A percentile compares a stretch with the other conserved stretches of the same genome.
Conservation (phyloP, 2,113 vertebrate genomes). For the Chionis minor region DNA sequence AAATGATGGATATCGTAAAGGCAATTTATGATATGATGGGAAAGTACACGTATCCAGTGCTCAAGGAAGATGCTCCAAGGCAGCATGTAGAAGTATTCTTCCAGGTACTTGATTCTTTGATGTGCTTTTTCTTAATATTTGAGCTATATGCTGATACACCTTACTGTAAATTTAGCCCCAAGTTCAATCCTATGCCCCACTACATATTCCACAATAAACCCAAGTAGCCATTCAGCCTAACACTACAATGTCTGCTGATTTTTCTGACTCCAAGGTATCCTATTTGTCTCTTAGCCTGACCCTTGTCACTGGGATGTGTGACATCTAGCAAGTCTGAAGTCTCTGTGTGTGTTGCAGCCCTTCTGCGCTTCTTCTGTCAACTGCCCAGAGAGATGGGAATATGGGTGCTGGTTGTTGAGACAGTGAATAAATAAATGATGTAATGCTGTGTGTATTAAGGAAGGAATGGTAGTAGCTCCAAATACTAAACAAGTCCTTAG, state of each 20-base stretch:
- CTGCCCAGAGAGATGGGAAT: neutral
- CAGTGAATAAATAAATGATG: neutral
- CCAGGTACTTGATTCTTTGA: constrained; percentile 76
- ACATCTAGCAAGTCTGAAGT: neutral
- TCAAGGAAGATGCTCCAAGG: constrained; percentile 90
- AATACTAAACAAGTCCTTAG: neutral
- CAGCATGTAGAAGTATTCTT: constrained; percentile 97
- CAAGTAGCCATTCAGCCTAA: neutral
- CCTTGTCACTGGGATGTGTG: neutral
- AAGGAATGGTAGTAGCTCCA: neutral
- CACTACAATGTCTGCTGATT: neutral
- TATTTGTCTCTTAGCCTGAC: neutral
- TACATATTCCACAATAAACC: neutral
- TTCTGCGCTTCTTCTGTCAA: neutral
- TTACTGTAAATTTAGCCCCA: neutral
- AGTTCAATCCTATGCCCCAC: accelerated
- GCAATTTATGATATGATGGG: constrained; percentile 99
- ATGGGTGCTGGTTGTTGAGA: neutral
- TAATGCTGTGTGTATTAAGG: neutral
- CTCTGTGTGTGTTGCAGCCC: neutral
- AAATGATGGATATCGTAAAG: constrained; percentile 96
- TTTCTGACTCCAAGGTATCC: neutral
- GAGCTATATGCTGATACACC: neutral
- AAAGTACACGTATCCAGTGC: constrained; percentile 91
- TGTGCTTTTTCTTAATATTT: neutral